Base-by-base conservation (phyloP, 2,888 invertebrate genomes). In the Hemithea aestivaria region DNA sequence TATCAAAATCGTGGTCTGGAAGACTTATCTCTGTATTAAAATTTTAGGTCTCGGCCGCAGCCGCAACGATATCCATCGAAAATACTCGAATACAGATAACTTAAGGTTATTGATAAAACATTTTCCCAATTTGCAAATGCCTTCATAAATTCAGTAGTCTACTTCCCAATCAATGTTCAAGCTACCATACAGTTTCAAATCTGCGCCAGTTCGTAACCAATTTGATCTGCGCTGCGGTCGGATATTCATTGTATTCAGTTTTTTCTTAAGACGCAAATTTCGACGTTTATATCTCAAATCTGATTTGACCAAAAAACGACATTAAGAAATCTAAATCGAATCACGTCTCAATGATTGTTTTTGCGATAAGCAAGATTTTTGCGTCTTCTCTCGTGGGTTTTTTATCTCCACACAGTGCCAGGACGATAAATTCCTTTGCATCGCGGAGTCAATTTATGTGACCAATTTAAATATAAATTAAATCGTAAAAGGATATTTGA, bases 341-440 rank as follows among this genome's bases (percentile, higher is more conserved):
- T 79, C 82, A 81, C 81, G 82, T 80, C 66, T 58, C 55, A 40
- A 48, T 54, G 65, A 75, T 81, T 68, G 66, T 63, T 71, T 69
- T 71, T 66, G 56, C 51, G 67, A 73, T 72, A 71, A 65, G 56
- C 58, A 52, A 59, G 55, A 63, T 62, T 66, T 69, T 68, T 62
- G 48, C 46, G 50, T 44, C 44, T 47, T 49, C 40, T 51, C 52
- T 47, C 42, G 38, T 40, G 29, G n/a, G 27, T 33, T 49, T 41
- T 44, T 49, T 49, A 43, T 51, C 33, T 42, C 45, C 20, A 35
- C 10, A 34, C 32, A 31, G 34, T 16, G 32, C 24, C 39, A 48
- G 47, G 41, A 45, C 49, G 35, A 47, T 53, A 46, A 48, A 53
- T 48, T 53, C 48, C 38, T 47, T 5, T 42, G 41, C 48, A 52